Conservation (phyloP, 2,888 invertebrate genomes). For the Lissonota sp. region DNA sequence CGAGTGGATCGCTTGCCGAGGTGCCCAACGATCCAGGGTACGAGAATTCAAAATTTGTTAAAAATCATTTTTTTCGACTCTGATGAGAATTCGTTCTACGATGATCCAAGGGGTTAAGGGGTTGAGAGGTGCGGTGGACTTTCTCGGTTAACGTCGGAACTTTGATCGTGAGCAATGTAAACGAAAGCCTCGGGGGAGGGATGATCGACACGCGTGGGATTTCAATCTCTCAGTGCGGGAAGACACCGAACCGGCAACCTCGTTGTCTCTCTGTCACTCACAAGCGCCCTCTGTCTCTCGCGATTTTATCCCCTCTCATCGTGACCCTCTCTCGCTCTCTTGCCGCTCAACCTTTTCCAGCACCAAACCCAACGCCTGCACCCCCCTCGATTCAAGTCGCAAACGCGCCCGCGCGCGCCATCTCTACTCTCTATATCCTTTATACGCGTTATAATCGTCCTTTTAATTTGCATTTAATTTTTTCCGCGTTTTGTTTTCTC, state of each 20-base stretch:
- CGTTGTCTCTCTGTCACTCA: conserved; percentile 52
- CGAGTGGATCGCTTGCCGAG: conserved; percentile 93
- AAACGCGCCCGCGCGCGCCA: conserved; percentile 26
- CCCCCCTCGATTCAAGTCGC: conserved; percentile 6
- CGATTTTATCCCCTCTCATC: conserved; percentile 67
- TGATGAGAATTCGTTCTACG: conserved; percentile 75
- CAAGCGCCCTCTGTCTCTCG: conserved; percentile 37
- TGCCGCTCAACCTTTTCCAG: conserved; percentile 2
- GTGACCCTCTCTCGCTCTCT: conserved; percentile 68
- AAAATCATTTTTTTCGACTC: conserved; percentile 48
- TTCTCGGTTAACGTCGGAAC: background rate
- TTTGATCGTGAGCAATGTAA: conserved; percentile 13
- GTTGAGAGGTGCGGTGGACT: conserved; percentile 40
- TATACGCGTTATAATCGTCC: conserved; percentile 4
- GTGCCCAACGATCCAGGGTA: conserved; percentile 98
- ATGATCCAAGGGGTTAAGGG: conserved; percentile 26
- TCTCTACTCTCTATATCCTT: conserved; percentile 17
- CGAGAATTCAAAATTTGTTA: conserved; percentile 71
- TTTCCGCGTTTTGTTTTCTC: no score
- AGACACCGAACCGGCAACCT: conserved; percentile 62
- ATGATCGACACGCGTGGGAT: conserved; percentile 57
- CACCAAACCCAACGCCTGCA: conserved; percentile 13
- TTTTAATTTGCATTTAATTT: background rate
- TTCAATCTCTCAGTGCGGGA: conserved; percentile 53
- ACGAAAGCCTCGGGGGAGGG: conserved; percentile 7